phyloP scores from a whole-genome alignment of 2,888 invertebrate genomes.

The Argynnis bischoffii region DNA sequence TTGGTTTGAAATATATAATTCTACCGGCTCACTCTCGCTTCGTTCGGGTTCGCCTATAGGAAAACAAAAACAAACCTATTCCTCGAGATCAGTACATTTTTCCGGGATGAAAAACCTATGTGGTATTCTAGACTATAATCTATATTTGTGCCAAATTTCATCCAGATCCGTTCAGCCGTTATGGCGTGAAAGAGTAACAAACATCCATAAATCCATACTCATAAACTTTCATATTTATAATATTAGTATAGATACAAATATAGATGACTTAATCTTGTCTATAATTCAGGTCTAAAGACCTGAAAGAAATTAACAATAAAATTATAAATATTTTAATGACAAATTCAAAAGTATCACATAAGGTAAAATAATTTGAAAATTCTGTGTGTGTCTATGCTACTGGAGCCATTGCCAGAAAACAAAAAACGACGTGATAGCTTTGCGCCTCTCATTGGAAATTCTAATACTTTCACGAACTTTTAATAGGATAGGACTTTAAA shows the following conservation, averaged over 20 bases:
- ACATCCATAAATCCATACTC: too few species aligned
- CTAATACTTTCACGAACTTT: constrained; percentile 80
- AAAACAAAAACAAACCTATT: too few species aligned
- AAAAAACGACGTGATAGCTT: constrained; percentile 76
- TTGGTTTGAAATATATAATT: constrained; percentile 20
- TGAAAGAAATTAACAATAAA: background rate
- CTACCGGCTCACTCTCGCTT: too few species aligned
- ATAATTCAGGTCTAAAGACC: too few species aligned
- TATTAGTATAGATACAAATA: background rate
- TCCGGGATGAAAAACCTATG: too few species aligned
- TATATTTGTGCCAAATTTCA: too few species aligned
- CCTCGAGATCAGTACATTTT: too few species aligned
- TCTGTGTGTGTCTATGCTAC: constrained; percentile 48
- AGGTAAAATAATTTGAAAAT: constrained; percentile 60
- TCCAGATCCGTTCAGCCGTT: too few species aligned
- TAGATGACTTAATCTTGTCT: too few species aligned
- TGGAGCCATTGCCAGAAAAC: constrained; percentile 49
- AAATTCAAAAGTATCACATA: constrained; percentile 61
- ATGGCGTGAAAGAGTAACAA: too few species aligned
- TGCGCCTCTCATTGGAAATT: constrained; percentile 79
- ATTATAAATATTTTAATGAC: constrained; percentile 45
- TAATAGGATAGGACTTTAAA: constrained; percentile 80
- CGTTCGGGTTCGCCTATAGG: too few species aligned
- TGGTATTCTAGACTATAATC: too few species aligned
- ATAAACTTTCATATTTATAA: background rate